phyloP scores from a whole-genome alignment of 2,888 invertebrate genomes.

The Epirrhoe tristata region DNA sequence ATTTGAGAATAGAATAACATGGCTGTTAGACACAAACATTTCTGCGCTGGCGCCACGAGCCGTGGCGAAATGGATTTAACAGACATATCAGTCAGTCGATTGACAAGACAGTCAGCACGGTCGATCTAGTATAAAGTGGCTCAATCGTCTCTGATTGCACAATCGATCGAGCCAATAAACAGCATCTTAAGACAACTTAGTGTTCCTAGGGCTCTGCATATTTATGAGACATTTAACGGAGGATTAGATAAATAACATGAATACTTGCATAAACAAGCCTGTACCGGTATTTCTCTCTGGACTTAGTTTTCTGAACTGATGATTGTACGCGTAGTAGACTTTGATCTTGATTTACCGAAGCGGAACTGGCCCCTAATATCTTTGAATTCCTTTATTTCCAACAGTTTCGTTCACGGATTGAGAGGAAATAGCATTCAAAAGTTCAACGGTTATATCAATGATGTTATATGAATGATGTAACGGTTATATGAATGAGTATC shows the following conservation, averaged over 20 bases:
- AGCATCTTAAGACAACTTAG: slow-evolving; percentile 55
- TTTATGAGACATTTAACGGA: slow-evolving; percentile 61
- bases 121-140: slow-evolving; percentile 39
- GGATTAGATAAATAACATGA: slow-evolving; percentile 57
- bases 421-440: slow-evolving; percentile 13
- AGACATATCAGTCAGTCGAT: slow-evolving; percentile 48
- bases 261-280: slow-evolving; percentile 50
- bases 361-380: slow-evolving; percentile 25
- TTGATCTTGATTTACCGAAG: slow-evolving; percentile 33
- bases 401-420: slow-evolving; percentile 12
- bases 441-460: slow-evolving; percentile 9
- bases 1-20: slow-evolving; percentile 44
- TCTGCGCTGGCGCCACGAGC: slow-evolving; percentile 43
- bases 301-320: slow-evolving; percentile 33
- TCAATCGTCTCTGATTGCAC: slow-evolving; percentile 52
- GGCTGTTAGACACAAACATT: slow-evolving; percentile 44
- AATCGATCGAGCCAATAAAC: slow-evolving; percentile 55
- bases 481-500: too few relatives aligned
- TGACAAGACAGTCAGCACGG: slow-evolving; percentile 47
- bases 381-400: slow-evolving; percentile 25
- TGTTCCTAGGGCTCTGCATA: slow-evolving; percentile 61
- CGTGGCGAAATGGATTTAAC: slow-evolving; percentile 52
- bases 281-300: slow-evolving; percentile 40
- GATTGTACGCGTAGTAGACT: slow-evolving; percentile 27
- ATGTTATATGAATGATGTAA: too few relatives aligned